Evolutionary conservation across 2,113 vertebrate species (phyloP), one percentile per base, ranked within the genome.

Genomic region (Oryzias javanicus): DNA sequence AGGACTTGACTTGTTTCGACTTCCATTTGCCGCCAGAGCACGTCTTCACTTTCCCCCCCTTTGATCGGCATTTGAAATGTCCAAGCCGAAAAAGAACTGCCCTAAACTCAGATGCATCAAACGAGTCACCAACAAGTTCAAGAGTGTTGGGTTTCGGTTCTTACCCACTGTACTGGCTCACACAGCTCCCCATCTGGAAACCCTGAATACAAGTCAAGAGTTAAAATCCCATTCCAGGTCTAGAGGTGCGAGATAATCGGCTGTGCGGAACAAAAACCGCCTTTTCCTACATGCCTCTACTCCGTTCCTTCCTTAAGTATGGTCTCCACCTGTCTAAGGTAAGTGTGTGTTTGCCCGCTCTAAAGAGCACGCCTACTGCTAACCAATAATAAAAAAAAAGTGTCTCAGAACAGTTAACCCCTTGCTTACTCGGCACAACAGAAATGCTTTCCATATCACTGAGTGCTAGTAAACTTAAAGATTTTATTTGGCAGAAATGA

Each of bases 141-240:
- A 60, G 29, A 68, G 27, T 42, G 22, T 19, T 40, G 2, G 24
- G 15, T 25, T 72, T 19, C 1, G 14, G 17, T 55, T 24, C 94
- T 97, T 93, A 98, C 95, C 96, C 87, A 77, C 92, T 94, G 82
- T 94, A 92, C 64, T 93, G 90, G 88, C 95, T 97, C 88, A 96
- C 90, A 89, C 96, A 98, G 91, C 88, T 97, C 77, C 96, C 96
- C 95, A 98, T 92, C 85, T 89, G 83, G 78, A 81, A 84, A 72
- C 46, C 25, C 61, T 49, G 52, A 71, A 59, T 4, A 67, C 14
- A n/a, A 74, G 19, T 46, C 17, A 51, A 24, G 15, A 40, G 15
- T 47, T 8, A 47, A 35, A 64, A 55, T 86, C 90, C 91, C 90
- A 94, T 92, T 82, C 85, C 90, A 85, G 74, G 80, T 22, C 7